phyloP scores from a whole-genome alignment of 2,113 vertebrate species.

The Saccopteryx bilineata region DNA sequence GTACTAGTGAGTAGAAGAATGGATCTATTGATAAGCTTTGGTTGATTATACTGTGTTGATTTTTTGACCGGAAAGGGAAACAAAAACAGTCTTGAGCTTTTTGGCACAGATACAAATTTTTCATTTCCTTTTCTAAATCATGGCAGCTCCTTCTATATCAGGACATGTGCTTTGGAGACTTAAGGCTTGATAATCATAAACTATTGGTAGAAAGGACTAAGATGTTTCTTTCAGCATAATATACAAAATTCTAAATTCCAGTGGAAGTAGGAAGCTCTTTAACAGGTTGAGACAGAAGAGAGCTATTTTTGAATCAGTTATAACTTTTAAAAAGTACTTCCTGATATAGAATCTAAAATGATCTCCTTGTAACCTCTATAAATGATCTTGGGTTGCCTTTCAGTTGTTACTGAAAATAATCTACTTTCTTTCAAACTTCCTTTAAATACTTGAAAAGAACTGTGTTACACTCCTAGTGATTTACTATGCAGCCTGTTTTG shows the following conservation, averaged over 20 bases:
- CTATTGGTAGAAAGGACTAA: not conserved
- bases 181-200: not conserved
- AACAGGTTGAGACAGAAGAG: not conserved
- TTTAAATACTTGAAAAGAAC: not conserved
- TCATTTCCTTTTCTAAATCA: not conserved
- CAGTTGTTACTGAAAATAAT: not conserved
- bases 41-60: not conserved
- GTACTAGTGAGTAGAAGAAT: not conserved
- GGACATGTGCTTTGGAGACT: not conserved
- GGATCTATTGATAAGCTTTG: not conserved
- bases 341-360: not conserved
- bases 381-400: not conserved
- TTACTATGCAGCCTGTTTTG: not conserved
- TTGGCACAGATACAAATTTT: not conserved
- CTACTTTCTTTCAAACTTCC: not conserved
- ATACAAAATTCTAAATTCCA: not conserved
- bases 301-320: not conserved
- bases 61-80: not conserved
- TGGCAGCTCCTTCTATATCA: not conserved
- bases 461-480: not conserved
- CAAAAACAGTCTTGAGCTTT: not conserved
- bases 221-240: not conserved
- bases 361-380: not conserved
- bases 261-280: not conserved
- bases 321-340: not conserved